Percentiles rank a stretch among this genome's conserved stretches.
These are phyloP conservation scores for Tautogolabrus adspersus DNA, from an alignment of 2,113 vertebrate species.

Conservation along the genomic window DNA sequence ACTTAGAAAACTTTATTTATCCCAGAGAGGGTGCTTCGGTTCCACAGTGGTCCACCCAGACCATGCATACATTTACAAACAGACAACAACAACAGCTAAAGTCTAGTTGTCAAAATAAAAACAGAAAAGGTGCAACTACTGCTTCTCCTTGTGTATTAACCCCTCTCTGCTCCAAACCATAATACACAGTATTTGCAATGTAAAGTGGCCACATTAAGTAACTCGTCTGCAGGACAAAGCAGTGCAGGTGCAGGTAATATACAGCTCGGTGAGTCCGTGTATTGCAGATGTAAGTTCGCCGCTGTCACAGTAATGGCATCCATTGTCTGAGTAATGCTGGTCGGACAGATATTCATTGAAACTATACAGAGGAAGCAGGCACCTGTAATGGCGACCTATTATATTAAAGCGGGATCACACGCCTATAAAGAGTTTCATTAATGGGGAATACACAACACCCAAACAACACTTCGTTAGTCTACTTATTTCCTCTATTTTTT, in stretches of 20 bases:
- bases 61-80: too few relatives aligned
- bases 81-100: too few relatives aligned
- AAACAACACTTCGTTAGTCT: background rate
- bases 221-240: conserved; percentile 51
- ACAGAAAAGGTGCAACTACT: background rate
- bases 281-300: conserved; percentile 44
- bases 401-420: conserved; percentile 16
- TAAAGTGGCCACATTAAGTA: conserved; percentile 38
- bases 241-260: conserved; percentile 55
- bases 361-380: conserved; percentile 13
- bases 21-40: too few relatives aligned
- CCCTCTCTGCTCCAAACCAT: background rate
- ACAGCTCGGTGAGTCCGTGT: conserved; percentile 18
- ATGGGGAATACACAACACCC: conserved; percentile 12
- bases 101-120: background rate
- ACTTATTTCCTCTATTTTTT: background rate
- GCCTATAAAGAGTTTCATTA: conserved; percentile 7
- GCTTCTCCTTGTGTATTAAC: conserved; percentile 47
- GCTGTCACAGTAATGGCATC: conserved; percentile 36
- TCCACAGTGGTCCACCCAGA: too few relatives aligned
- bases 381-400: conserved; percentile 50
- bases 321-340: conserved; percentile 49
- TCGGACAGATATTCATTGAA: conserved; percentile 44
- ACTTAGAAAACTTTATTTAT: too few relatives aligned
- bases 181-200: conserved; percentile 32